These are phyloP conservation scores for Hippotragus niger DNA, from an alignment of 2,113 vertebrate genomes.

Conservation along the genomic window DNA sequence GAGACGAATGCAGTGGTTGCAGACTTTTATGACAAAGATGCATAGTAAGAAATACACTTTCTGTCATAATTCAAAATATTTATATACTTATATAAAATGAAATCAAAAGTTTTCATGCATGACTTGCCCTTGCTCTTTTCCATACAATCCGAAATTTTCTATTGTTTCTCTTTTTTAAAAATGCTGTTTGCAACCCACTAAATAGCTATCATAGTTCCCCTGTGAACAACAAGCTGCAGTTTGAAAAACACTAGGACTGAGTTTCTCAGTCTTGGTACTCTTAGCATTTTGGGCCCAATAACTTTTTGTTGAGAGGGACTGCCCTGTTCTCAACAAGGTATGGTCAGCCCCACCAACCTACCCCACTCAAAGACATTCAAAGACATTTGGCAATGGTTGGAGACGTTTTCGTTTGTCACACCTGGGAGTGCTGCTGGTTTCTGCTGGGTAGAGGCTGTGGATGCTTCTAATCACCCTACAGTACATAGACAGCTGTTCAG, in stretches of 20 bases:
- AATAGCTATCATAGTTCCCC: neutral
- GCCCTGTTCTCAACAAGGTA: neutral
- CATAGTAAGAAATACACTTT: neutral
- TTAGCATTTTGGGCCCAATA: neutral
- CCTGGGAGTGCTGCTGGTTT: neutral
- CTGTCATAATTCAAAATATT: neutral
- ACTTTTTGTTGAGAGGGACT: neutral
- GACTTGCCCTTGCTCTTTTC: neutral
- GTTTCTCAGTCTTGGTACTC: neutral
- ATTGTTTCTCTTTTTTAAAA: neutral
- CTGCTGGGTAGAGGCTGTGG: neutral
- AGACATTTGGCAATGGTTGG: neutral
- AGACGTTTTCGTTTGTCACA: neutral
- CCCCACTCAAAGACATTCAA: neutral
- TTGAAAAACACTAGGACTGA: neutral
- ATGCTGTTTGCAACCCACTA: neutral
- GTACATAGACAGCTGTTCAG: neutral
- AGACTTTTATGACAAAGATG: neutral
- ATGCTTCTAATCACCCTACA: neutral
- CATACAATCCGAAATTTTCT: neutral
- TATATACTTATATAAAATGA: neutral
- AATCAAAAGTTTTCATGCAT: constrained; percentile 18
- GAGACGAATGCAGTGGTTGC: neutral
- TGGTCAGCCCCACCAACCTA: neutral
- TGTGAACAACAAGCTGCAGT: neutral